Conservation (phyloP, 35 echinoderm and acorn worm species). For the Lytechinus variegatus region DNA sequence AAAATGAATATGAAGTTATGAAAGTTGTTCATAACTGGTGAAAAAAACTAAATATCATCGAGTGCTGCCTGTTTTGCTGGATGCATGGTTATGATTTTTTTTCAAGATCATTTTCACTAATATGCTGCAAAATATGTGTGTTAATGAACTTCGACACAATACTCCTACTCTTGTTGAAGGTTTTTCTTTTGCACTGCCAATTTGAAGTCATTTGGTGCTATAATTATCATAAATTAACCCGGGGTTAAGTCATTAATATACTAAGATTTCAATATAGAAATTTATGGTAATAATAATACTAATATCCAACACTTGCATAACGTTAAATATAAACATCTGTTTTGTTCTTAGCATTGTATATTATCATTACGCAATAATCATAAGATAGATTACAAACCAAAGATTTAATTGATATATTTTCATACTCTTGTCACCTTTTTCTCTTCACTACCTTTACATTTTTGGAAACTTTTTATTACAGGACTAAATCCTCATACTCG, state of each 20-base stretch:
- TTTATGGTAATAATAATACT: neutral
- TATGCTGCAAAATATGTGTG: neutral
- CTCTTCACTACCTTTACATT: too few relatives aligned
- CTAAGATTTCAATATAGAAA: neutral
- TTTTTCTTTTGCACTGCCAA: neutral
- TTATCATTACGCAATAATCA: too few relatives aligned
- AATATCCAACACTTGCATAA: too few relatives aligned
- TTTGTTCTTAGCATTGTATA: too few relatives aligned
- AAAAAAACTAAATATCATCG: neutral
- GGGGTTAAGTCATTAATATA: neutral
- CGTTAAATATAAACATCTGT: too few relatives aligned
- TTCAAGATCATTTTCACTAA: neutral
- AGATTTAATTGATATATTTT: too few relatives aligned
- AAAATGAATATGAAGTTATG: neutral
- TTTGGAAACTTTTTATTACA: too few relatives aligned
- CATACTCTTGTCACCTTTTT: too few relatives aligned
- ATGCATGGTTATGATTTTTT: neutral
- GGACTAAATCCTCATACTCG: too few relatives aligned
- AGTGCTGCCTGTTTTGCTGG: neutral
- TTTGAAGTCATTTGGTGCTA: neutral
- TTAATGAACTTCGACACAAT: neutral
- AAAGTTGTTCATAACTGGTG: neutral
- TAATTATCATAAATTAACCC: neutral
- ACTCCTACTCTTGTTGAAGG: neutral
- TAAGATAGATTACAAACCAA: too few relatives aligned